Base-by-base conservation (phyloP, 2,113 vertebrate species). In the Psittacus erithacus region DNA sequence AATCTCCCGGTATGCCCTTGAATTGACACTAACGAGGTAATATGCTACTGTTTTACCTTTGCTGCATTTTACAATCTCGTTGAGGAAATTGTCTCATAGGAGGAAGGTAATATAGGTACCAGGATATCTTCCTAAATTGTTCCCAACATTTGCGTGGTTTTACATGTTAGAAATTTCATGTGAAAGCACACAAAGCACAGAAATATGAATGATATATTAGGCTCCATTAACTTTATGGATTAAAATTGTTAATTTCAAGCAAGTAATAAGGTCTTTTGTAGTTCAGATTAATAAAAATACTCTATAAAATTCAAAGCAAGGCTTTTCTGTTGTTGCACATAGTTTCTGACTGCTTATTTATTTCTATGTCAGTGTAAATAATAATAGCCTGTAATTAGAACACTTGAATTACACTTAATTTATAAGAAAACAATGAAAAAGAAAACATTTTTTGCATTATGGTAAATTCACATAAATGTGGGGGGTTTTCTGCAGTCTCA, bases 1-100 rank as follows among this genome's bases (percentile, higher is more conserved):
- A 83, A n/a, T 81, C 85, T 94, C 88, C 92, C 93, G 73, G 76
- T 88, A 80, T 88, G 64, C 35, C 80, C 82, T 95, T 93, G 92
- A 93, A 69, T 39, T 80, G 47, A 63, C 64, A 82, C 50, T 77
- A 86, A 55, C 64, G 77, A 86, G 60, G 76, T 88, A 68, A 92
- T 75, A 13, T 68, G 47, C 24, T 80, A 15, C 35, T 85, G 31
- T 41, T 76, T 29, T 18, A 82, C 38, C 5, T 86, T 71, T 31
- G 22, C 10, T 41, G 13, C 44, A 27, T 92, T 92, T 85, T 73
- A 38, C 75, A 59, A 39, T 68, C 33, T n/a, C 13, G 7, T 8
- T 44, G 12, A 53, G 31, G 83, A 76, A 73, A 50, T 10, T 7
- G 6, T 60, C 81, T 76, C n/a, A 35, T 31, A 43, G 23, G n/a